phyloP scores from a whole-genome alignment of 2,113 vertebrate genomes.

The Pangasianodon gigas region DNA sequence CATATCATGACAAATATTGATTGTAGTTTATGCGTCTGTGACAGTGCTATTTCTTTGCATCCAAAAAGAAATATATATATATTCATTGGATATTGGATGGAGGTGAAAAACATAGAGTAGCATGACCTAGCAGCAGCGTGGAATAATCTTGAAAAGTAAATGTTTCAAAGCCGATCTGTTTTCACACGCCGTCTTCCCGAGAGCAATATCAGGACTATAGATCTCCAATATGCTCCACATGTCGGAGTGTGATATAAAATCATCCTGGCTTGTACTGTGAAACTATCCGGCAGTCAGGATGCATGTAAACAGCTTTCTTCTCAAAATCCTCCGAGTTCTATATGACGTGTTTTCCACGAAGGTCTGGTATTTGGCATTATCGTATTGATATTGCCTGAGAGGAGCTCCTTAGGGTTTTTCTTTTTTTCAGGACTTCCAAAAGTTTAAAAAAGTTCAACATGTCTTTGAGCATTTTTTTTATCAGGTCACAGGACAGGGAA shows the following conservation, averaged over 20 bases:
- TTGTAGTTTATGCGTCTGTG: slow-evolving; percentile 34
- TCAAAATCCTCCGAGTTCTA: not conserved
- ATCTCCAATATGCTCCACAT: not conserved
- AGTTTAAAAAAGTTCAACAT: not conserved
- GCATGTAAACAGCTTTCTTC: slow-evolving; percentile 10
- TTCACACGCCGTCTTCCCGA: not conserved
- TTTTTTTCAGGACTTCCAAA: not conserved
- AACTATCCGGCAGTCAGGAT: not conserved
- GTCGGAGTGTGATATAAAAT: not conserved
- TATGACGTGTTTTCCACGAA: no score
- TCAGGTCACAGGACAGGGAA: not conserved
- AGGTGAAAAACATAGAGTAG: slow-evolving; percentile 10
- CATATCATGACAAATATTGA: slow-evolving; percentile 40
- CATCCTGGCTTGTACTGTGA: not conserved
- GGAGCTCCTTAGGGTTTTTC: not conserved
- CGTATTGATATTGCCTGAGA: not conserved
- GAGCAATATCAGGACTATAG: slow-evolving; percentile 1
- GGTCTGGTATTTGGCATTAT: not conserved
- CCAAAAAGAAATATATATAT: not conserved
- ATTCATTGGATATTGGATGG: slow-evolving; percentile 26
- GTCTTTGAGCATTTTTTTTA: not conserved
- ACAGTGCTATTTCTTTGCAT: slow-evolving; percentile 15
- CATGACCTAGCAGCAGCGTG: not conserved
- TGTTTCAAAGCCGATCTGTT: not conserved
- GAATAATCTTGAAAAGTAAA: slow-evolving; percentile 21